These are phyloP conservation scores for Drosophila meridiana DNA, from an alignment of 2,888 invertebrate species.

Conservation along the genomic window DNA sequence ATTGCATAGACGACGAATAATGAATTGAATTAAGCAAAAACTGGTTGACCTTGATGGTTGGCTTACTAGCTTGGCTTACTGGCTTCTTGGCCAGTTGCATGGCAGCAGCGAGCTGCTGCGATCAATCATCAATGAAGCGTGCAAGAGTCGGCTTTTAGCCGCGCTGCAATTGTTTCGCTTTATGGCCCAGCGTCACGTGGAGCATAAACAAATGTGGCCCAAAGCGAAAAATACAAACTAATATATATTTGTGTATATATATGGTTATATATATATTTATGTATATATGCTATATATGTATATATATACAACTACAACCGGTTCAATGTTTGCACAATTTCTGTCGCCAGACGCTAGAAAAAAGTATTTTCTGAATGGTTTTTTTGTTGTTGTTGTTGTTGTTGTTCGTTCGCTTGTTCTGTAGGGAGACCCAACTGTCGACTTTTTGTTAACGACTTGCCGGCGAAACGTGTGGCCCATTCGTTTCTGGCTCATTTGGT, in stretches of 20 bases:
- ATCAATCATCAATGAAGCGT: constrained; percentile 78
- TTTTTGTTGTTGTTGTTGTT: constrained; percentile 6
- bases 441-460: constrained; percentile 41
- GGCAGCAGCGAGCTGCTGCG: constrained; percentile 22
- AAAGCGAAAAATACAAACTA: constrained; percentile 23
- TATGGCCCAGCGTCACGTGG: constrained; percentile 42
- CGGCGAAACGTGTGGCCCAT: constrained; percentile 68
- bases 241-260: neutral
- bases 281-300: constrained; percentile 8
- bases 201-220: constrained; percentile 41
- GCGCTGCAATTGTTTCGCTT: constrained; percentile 26
- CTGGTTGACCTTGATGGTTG: constrained; percentile 64
- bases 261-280: neutral
- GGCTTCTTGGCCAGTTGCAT: constrained; percentile 52
- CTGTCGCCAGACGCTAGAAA: constrained; percentile 66
- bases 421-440: constrained; percentile 31
- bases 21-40: constrained; percentile 25
- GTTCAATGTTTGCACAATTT: constrained; percentile 79
- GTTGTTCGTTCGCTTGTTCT: neutral
- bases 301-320: constrained; percentile 71
- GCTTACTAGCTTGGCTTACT: neutral
- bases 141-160: constrained; percentile 58
- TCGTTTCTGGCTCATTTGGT: constrained; percentile 60
- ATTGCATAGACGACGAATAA: constrained; percentile 32
- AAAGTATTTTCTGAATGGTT: constrained; percentile 68